These are phyloP conservation scores for Condylostylus longicornis DNA, from an alignment of 1,140 invertebrate genomes.

Conservation along the genomic window DNA sequence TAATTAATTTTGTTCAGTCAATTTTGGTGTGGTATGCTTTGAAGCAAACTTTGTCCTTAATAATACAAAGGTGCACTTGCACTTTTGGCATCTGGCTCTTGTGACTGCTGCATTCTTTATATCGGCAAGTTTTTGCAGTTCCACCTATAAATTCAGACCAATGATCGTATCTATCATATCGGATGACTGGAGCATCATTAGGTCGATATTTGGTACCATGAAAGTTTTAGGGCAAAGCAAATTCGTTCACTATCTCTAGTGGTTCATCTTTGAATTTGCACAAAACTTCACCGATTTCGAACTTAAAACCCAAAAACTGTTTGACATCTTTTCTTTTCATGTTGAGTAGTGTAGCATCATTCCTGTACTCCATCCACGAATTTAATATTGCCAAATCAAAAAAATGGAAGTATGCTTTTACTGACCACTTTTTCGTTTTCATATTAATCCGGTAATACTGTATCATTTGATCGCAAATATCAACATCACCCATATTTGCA, in stretches of 20 bases:
- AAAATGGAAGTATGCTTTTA: conserved; percentile 11
- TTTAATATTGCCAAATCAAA: conserved; percentile 11
- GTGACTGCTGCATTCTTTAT: neutral
- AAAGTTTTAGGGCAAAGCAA: neutral
- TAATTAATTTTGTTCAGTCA: too few species aligned
- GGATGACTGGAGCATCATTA: neutral
- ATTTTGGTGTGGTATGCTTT: conserved; percentile 2
- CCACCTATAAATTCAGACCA: conserved; percentile 1
- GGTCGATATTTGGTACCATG: conserved; percentile 1
- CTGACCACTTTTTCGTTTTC: conserved; percentile 9
- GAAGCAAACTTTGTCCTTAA: neutral
- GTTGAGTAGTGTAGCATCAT: neutral
- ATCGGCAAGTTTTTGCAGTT: neutral
- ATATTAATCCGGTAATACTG: conserved; percentile 9
- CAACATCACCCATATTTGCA: conserved; percentile 8
- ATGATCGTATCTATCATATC: conserved; percentile 1
- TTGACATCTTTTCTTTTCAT: neutral
- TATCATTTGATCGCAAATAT: conserved; percentile 8
- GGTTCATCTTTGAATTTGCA: neutral
- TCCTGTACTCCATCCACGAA: conserved; percentile 8
- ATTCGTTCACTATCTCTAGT: neutral
- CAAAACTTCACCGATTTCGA: neutral
- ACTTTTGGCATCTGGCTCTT: neutral
- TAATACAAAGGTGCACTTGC: neutral
- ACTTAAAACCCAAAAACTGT: neutral